Conservation (phyloP, 2,888 invertebrate species). For the Phyllotreta striolata region DNA sequence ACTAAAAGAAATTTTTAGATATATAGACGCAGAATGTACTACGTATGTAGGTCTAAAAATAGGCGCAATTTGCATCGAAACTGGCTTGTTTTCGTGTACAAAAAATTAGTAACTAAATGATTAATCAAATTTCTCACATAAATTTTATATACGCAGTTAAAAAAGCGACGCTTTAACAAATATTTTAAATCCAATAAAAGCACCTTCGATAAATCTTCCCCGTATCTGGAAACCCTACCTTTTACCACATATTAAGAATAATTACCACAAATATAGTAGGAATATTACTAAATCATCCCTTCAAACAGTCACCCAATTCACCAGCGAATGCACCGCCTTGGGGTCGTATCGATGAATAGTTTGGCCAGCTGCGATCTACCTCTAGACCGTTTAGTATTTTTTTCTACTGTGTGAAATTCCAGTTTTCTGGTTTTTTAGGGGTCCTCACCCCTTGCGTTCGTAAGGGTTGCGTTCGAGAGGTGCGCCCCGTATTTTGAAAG, state of each 20-base stretch:
- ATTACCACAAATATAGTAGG: constrained; percentile 57
- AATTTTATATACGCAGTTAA: no score
- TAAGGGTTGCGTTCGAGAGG: constrained; percentile 47
- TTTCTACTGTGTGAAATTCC: constrained; percentile 57
- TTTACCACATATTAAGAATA: constrained; percentile 59
- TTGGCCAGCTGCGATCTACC: constrained; percentile 35
- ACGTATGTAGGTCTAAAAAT: neutral
- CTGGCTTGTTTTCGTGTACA: no score
- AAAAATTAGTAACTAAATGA: no score
- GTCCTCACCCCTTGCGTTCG: constrained; percentile 49
- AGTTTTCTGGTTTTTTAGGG: constrained; percentile 55
- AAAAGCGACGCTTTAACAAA: no score
- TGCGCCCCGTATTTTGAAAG: constrained; percentile 54
- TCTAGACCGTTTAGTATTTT: constrained; percentile 45
- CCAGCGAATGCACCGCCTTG: constrained; percentile 16
- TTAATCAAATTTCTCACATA: no score
- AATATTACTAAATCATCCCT: constrained; percentile 51
- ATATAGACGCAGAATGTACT: constrained; percentile 3
- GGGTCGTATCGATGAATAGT: constrained; percentile 14
- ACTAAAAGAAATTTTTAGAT: constrained; percentile 18
- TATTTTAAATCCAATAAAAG: constrained; percentile 33
- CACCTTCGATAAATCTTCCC: constrained; percentile 34
- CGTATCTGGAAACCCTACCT: constrained; percentile 34
- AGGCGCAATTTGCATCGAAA: neutral
- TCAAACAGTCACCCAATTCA: constrained; percentile 31